Percentiles rank a stretch among this genome's conserved stretches.
Conservation (phyloP, 2,888 invertebrate species). For the Leptura quadrifasciata region DNA sequence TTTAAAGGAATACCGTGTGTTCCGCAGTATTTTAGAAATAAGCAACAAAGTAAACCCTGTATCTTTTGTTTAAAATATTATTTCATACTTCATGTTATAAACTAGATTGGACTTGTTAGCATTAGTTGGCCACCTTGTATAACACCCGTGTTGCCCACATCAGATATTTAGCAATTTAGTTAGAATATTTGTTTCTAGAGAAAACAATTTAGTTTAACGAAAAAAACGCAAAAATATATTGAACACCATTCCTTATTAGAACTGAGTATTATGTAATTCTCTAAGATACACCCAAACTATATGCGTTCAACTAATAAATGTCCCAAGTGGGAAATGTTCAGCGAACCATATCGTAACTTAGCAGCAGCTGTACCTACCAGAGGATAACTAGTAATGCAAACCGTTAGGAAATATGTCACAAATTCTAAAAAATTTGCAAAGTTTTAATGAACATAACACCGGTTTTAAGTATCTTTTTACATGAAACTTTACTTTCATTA, state of each 20-base stretch:
- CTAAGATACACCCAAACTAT: background rate
- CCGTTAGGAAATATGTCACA: slow-evolving; percentile 42
- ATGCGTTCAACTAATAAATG: slow-evolving; percentile 11
- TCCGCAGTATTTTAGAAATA: too few species aligned
- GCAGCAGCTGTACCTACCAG: slow-evolving; percentile 34
- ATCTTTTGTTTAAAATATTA: too few species aligned
- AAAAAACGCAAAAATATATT: background rate
- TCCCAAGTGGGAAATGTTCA: slow-evolving; percentile 27
- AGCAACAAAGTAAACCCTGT: too few species aligned
- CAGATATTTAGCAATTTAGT: too few species aligned
- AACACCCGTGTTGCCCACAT: too few species aligned
- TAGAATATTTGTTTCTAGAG: background rate
- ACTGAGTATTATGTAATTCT: slow-evolving; percentile 8
- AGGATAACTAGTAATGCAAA: slow-evolving; percentile 35
- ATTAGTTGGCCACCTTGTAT: too few species aligned
- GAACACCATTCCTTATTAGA: slow-evolving; percentile 3
- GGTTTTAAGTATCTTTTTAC: slow-evolving; percentile 24
- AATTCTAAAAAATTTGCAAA: slow-evolving; percentile 17
- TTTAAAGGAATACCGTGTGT: too few species aligned
- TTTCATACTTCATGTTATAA: too few species aligned
- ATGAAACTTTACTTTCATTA: slow-evolving; percentile 31
- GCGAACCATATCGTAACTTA: slow-evolving; percentile 30
- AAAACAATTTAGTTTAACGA: background rate
- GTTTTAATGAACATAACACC: slow-evolving; percentile 21
- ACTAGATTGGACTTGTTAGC: too few species aligned